phyloP scores from a whole-genome alignment of 2,888 invertebrate genomes.

The Eubasilissa splendida region DNA sequence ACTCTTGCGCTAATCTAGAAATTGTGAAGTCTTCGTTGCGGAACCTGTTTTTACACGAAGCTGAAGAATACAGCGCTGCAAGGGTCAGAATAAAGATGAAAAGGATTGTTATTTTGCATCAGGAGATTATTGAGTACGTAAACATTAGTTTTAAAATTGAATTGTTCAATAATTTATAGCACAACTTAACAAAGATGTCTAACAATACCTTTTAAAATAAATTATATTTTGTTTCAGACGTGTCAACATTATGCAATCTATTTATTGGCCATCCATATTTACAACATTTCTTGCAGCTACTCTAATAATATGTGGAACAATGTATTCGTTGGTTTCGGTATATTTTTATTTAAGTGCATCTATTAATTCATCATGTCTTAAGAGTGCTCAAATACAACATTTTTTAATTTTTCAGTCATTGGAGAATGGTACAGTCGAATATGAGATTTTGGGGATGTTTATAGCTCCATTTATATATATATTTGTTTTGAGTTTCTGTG shows the following conservation, averaged over 20 bases:
- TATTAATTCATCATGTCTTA: neutral
- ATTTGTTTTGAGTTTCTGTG: slow-evolving; percentile 24
- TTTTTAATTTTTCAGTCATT: slow-evolving; percentile 17
- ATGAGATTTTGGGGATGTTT: slow-evolving; percentile 10
- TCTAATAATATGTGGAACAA: neutral
- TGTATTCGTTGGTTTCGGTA: neutral
- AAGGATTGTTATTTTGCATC: neutral
- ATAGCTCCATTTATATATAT: slow-evolving; percentile 12
- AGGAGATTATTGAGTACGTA: neutral
- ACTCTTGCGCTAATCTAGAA: slow-evolving; percentile 1
- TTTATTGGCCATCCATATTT: slow-evolving; percentile 1
- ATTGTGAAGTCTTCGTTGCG: neutral
- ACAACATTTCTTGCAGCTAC: neutral
- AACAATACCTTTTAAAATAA: neutral
- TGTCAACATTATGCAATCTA: neutral
- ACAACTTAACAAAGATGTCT: neutral
- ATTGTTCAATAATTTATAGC: neutral
- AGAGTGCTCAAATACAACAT: too few relatives aligned
- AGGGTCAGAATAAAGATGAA: neutral
- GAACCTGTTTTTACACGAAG: neutral
- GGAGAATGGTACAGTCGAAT: slow-evolving; percentile 16
- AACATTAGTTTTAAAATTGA: neutral
- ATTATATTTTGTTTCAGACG: neutral
- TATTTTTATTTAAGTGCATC: neutral
- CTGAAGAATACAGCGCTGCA: neutral